phyloP scores from a whole-genome alignment of 2,888 invertebrate genomes.

The Salticus scenicus region DNA sequence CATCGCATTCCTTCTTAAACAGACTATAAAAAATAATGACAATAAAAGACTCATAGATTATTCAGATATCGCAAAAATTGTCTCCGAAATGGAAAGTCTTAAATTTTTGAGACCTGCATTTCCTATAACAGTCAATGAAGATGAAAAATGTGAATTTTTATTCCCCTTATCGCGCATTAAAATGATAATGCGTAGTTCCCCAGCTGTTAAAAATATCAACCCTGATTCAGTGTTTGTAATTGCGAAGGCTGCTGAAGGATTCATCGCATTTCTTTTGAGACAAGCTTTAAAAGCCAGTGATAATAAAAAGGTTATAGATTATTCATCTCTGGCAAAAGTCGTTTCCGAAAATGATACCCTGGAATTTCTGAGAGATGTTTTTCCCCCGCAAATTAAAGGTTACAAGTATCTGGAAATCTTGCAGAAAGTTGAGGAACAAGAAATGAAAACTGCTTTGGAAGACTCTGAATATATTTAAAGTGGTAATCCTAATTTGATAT shows the following conservation, averaged over 20 bases:
- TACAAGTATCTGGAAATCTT: slow-evolving; percentile 47
- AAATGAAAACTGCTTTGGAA: slow-evolving; percentile 18
- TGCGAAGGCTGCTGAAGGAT: slow-evolving; percentile 86
- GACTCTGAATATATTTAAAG: too few relatives aligned
- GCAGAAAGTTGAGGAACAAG: slow-evolving; percentile 38
- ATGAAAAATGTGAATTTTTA: slow-evolving; percentile 37
- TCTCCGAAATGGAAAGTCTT: slow-evolving; percentile 82
- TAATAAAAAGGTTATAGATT: slow-evolving; percentile 79
- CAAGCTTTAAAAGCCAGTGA: slow-evolving; percentile 79
- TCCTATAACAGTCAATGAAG: too few relatives aligned
- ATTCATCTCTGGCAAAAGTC: slow-evolving; percentile 83
- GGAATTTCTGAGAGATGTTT: slow-evolving; percentile 81
- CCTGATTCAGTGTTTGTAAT: slow-evolving; percentile 85
- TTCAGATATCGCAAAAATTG: slow-evolving; percentile 83
- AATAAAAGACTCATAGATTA: slow-evolving; percentile 80
- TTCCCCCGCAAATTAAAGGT: slow-evolving; percentile 48
- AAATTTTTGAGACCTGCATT: slow-evolving; percentile 81
- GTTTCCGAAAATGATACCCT: slow-evolving; percentile 82
- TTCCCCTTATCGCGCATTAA: slow-evolving; percentile 81
- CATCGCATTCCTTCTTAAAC: slow-evolving; percentile 81
- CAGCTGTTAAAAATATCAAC: slow-evolving; percentile 87
- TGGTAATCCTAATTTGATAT: too few relatives aligned
- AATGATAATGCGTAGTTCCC: slow-evolving; percentile 91
- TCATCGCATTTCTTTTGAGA: slow-evolving; percentile 82
- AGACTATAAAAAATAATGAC: slow-evolving; percentile 79